Conservation (phyloP, 2,797 vertebrate species). For the Anguilla obscura region DNA sequence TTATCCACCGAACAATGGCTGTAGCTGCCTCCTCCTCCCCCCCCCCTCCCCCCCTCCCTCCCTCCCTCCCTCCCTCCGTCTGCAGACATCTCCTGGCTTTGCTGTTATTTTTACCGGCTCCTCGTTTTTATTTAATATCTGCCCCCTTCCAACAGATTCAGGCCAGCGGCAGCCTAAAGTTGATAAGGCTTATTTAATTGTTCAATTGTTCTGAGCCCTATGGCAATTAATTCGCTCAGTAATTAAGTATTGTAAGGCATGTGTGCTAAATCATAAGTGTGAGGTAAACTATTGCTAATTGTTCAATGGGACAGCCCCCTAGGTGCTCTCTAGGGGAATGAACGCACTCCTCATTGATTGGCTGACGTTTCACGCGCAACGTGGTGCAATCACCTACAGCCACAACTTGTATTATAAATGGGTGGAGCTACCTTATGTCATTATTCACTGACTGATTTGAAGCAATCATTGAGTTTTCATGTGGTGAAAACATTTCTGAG, state of each 20-base stretch:
- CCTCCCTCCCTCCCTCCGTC: neutral
- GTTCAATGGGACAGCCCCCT: neutral
- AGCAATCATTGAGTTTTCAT: neutral
- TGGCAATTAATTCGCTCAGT: neutral
- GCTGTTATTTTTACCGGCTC: slow-evolving; percentile 8
- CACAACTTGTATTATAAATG: neutral
- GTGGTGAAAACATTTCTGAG: neutral
- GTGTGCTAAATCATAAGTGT: neutral
- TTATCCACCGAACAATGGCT: no score
- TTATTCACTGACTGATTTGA: neutral
- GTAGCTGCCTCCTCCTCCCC: neutral
- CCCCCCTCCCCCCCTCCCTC: neutral
- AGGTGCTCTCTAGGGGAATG: neutral
- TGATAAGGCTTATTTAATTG: slow-evolving; percentile 10
- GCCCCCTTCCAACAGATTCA: neutral
- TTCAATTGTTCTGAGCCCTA: neutral
- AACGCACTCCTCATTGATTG: neutral
- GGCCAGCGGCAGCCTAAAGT: neutral
- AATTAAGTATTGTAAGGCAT: slow-evolving; percentile 8
- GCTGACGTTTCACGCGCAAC: neutral
- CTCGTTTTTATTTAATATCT: slow-evolving; percentile 15
- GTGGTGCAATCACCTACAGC: neutral
- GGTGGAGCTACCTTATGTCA: neutral
- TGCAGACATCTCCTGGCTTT: neutral
- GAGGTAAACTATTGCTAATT: neutral